Percentiles rank a stretch among this genome's conserved stretches.
Conservation (phyloP, 2,888 invertebrate species). For the Thalpophila matura region DNA sequence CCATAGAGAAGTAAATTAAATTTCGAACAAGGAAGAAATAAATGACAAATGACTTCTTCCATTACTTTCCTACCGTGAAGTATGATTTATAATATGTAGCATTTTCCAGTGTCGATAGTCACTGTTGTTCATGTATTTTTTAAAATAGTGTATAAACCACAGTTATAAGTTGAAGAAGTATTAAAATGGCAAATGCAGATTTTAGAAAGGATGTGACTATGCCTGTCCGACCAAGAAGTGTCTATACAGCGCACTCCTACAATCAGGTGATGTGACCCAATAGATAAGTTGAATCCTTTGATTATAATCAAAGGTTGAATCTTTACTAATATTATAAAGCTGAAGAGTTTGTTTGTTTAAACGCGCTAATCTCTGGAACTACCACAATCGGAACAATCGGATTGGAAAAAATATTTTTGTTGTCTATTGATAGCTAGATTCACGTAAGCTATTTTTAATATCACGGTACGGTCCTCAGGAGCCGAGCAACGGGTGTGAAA, state of each 20-base stretch:
- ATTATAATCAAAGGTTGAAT: too few species aligned
- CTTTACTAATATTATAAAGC: too few species aligned
- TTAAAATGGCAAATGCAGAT: constrained; percentile 88
- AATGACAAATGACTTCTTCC: constrained; percentile 80
- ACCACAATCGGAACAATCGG: too few species aligned
- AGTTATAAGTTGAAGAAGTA: constrained; percentile 83
- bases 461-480: too few species aligned
- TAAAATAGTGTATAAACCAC: constrained; percentile 82
- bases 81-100: constrained; percentile 86
- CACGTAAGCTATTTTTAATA: too few species aligned
- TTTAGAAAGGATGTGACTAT: constrained; percentile 87
- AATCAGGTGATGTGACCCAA: constrained; percentile 79
- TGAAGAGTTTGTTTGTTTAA: too few species aligned
- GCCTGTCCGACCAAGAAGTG: constrained; percentile 92
- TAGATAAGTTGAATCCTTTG: too few species aligned
- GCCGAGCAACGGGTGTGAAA: too few species aligned
- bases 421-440: too few species aligned
- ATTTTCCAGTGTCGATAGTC: constrained; percentile 82
- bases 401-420: too few species aligned
- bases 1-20: constrained; percentile 66
- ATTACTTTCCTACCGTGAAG: constrained; percentile 73
- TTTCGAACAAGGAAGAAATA: constrained; percentile 77
- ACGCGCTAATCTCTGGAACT: too few species aligned
- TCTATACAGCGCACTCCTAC: constrained; percentile 93
- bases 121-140: constrained; percentile 85